Evolutionary conservation across 2,113 vertebrate species (phyloP).

Genomic region (Callopanchax toddi): DNA sequence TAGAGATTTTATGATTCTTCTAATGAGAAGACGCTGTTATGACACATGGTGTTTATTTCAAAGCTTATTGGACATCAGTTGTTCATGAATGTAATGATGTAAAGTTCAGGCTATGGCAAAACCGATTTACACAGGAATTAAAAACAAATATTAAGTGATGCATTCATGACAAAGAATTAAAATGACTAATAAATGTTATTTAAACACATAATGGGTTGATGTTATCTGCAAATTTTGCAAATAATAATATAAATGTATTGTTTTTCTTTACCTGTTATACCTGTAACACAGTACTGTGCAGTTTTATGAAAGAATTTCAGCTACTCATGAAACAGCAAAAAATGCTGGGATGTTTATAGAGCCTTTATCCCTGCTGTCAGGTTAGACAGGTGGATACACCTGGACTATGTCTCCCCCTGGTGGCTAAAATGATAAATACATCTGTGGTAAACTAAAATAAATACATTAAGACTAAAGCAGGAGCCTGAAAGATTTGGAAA

Average conservation of each 20-base stretch:
- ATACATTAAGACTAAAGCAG: too few relatives aligned
- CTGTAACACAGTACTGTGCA: not conserved
- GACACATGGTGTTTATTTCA: too few relatives aligned
- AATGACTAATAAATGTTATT: too few relatives aligned
- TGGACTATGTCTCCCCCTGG: constrained; percentile 55
- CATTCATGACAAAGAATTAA: too few relatives aligned
- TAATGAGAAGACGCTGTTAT: too few relatives aligned
- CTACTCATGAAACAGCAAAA: not conserved
- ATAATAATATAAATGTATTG: not conserved
- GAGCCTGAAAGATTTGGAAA: not conserved
- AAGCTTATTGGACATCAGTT: too few relatives aligned
- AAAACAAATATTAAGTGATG: too few relatives aligned
- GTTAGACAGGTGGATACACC: not conserved
- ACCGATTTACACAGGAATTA: too few relatives aligned
- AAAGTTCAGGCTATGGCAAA: too few relatives aligned
- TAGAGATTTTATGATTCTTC: too few relatives aligned
- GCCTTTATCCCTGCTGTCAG: not conserved
- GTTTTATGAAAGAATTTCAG: not conserved
- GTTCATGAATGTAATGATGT: too few relatives aligned
- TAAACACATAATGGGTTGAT: too few relatives aligned
- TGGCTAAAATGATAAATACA: constrained; percentile 12
- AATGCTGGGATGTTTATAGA: not conserved
- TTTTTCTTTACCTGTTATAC: not conserved
- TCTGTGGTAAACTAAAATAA: not conserved
- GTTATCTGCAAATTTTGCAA: not conserved